A percentile compares a stretch with the other conserved stretches of the same genome.
phyloP scores from a whole-genome alignment of 2,888 invertebrate genomes.

The Hirtodrosophila cameraria region DNA sequence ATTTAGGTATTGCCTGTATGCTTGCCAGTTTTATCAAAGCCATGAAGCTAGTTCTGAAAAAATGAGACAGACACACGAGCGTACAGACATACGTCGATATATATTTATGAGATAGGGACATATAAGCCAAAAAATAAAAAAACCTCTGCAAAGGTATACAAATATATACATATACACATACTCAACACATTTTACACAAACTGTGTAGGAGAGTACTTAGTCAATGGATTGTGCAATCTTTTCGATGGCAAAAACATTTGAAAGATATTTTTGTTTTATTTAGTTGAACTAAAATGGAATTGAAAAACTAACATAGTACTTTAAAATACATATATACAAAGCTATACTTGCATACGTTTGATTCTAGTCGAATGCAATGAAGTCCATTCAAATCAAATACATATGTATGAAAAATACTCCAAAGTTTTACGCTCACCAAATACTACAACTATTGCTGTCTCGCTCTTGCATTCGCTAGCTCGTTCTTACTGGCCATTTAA shows the following conservation, averaged over 20 bases:
- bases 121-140: too few species aligned
- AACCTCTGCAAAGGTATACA: too few species aligned
- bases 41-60: too few species aligned
- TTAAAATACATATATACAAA: neutral
- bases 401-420: conserved; percentile 20
- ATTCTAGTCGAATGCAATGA: conserved; percentile 1
- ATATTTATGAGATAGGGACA: too few species aligned
- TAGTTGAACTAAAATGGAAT: neutral
- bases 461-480: conserved; percentile 69
- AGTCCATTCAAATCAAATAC: neutral
- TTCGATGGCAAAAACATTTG: conserved; percentile 7
- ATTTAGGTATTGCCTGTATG: too few species aligned
- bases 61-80: conserved; percentile 1
- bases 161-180: neutral
- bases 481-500: conserved; percentile 46
- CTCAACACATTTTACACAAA: neutral
- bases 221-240: neutral
- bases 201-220: conserved; percentile 1
- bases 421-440: conserved; percentile 41
- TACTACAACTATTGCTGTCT: conserved; percentile 65
- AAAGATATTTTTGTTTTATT: neutral
- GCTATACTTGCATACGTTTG: neutral
- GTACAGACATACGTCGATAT: too few species aligned
- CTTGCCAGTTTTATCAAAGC: too few species aligned
- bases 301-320: too few species aligned